These are phyloP conservation scores for Gymnobelideus leadbeateri DNA, from an alignment of 2,113 vertebrate species.

Conservation along the genomic window DNA sequence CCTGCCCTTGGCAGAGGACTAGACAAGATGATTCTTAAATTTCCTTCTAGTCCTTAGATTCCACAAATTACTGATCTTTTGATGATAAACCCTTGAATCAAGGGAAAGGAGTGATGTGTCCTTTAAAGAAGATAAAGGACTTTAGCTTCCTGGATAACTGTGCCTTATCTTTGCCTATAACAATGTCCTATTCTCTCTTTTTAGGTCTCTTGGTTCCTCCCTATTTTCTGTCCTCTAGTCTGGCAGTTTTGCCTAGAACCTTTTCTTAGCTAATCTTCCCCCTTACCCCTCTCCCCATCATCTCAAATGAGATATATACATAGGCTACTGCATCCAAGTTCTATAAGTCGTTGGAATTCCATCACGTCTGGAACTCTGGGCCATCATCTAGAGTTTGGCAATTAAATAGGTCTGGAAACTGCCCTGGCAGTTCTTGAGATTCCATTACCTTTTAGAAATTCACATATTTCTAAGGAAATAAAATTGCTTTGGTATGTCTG, in stretches of 20 bases:
- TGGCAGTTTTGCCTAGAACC: neutral
- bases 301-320: constrained; percentile 5
- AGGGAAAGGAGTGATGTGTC: neutral
- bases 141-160: neutral
- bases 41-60: neutral
- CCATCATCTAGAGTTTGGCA: neutral
- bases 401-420: constrained; percentile 14
- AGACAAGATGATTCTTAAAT: neutral
- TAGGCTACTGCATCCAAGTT: neutral
- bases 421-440: neutral
- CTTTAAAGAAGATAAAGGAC: neutral
- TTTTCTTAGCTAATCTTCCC: constrained; percentile 12
- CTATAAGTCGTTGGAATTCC: neutral
- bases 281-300: too few relatives aligned
- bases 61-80: neutral
- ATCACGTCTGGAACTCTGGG: neutral
- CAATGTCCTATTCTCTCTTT: neutral
- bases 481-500: constrained; percentile 29
- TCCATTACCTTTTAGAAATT: neutral
- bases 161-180: neutral
- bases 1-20: neutral
- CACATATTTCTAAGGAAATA: constrained; percentile 8
- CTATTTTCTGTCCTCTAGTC: neutral
- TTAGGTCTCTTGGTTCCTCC: neutral
- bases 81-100: neutral